phyloP scores from a whole-genome alignment of 2,888 invertebrate genomes.

The Sphecodes monilicornis region DNA sequence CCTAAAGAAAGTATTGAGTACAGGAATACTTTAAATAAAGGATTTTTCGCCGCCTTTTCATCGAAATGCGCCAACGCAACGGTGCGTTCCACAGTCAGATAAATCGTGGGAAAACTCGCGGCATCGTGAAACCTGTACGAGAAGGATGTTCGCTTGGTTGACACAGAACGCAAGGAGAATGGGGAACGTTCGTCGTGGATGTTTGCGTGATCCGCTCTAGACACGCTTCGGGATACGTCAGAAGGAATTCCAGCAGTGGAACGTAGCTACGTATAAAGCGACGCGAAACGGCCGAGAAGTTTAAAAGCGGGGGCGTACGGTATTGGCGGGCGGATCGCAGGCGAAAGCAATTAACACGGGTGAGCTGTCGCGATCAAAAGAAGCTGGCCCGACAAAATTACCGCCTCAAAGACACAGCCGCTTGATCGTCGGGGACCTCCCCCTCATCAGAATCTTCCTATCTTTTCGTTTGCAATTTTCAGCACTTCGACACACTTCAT shows the following conservation, averaged over 20 bases:
- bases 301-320: background rate
- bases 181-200: no score
- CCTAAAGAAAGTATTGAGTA: background rate
- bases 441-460: slow-evolving; percentile 2
- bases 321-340: slow-evolving; percentile 27
- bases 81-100: background rate
- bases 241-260: background rate
- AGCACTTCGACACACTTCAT: slow-evolving; percentile 7
- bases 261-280: background rate
- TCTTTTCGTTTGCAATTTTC: background rate
- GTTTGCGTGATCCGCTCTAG: background rate
- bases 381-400: slow-evolving; percentile 43
- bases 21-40: background rate
- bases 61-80: background rate
- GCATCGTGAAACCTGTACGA: background rate
- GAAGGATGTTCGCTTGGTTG: background rate
- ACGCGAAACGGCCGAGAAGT: background rate
- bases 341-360: slow-evolving; percentile 59
- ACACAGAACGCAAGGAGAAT: background rate
- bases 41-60: background rate
- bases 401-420: slow-evolving; percentile 27
- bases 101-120: background rate
- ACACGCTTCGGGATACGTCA: background rate
- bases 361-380: slow-evolving; percentile 56
- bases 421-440: slow-evolving; percentile 29